Conservation (phyloP, 2,888 invertebrate genomes). For the Archips crataeganus region DNA sequence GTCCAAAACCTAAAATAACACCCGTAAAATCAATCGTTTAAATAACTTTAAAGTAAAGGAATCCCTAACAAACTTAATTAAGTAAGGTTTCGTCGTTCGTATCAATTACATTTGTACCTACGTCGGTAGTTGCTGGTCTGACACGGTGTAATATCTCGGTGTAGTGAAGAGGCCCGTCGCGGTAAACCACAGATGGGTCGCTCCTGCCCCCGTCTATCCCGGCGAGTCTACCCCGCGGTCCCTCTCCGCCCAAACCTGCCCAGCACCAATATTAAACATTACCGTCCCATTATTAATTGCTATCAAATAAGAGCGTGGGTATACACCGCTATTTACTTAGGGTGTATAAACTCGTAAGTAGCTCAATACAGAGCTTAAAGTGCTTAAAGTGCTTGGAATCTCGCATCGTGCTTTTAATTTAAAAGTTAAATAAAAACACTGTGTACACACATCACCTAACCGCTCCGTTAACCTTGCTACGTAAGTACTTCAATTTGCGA, state of each 20-base stretch:
- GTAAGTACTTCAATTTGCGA: neutral
- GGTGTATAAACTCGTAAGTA: conserved; percentile 3
- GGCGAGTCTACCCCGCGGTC: conserved; percentile 1
- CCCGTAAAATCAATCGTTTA: neutral
- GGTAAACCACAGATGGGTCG: conserved; percentile 34
- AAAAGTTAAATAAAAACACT: conserved; percentile 15
- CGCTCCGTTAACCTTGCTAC: neutral
- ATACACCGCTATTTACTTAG: neutral
- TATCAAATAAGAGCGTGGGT: conserved; percentile 2
- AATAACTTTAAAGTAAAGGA: no score
- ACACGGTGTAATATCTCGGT: conserved; percentile 7
- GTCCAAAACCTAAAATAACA: neutral
- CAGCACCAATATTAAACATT: conserved; percentile 17
- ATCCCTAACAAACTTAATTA: neutral
- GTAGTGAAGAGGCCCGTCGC: conserved; percentile 15
- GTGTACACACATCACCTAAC: conserved; percentile 7
- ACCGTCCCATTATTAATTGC: conserved; percentile 10
- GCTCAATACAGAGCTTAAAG: conserved; percentile 4
- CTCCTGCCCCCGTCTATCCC: neutral
- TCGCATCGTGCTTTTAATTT: conserved; percentile 8
- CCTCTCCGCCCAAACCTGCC: conserved; percentile 9
- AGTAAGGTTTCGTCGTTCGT: neutral
- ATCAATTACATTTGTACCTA: conserved; percentile 11
- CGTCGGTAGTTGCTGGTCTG: conserved; percentile 5
- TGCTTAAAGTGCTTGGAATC: neutral